A percentile compares a stretch with the other conserved stretches of the same genome.
Conservation (phyloP, 1,140 invertebrate species). For the Monochamus saltuarius region DNA sequence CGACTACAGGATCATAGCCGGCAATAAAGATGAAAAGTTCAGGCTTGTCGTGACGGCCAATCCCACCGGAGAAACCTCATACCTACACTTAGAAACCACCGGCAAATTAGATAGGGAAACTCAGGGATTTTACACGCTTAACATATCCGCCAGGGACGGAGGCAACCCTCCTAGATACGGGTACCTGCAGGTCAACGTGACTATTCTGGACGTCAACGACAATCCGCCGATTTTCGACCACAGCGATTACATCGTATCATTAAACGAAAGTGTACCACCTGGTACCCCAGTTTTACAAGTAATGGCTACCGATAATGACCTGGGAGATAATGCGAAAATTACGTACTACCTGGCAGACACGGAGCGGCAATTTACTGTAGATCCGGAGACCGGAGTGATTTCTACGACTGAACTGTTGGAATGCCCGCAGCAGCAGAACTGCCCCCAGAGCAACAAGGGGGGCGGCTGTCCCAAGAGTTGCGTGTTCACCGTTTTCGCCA, state of each 20-base stretch:
- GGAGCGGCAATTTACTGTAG: conserved; percentile 84
- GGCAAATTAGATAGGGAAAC: conserved; percentile 87
- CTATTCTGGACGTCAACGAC: conserved; percentile 91
- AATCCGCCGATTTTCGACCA: conserved; percentile 93
- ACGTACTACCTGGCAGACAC: conserved; percentile 85
- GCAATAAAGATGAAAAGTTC: conserved; percentile 86
- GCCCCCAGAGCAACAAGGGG: conserved; percentile 50
- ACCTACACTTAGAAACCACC: conserved; percentile 87
- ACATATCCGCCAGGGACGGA: conserved; percentile 87
- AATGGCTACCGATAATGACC: conserved; percentile 88
- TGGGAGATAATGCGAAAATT: conserved; percentile 88
- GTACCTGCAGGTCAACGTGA: conserved; percentile 86
- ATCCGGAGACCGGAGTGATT: conserved; percentile 85
- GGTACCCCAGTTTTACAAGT: conserved; percentile 87
- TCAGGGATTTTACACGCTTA: conserved; percentile 77
- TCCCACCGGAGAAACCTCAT: conserved; percentile 83
- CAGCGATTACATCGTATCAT: conserved; percentile 85
- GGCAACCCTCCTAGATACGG: conserved; percentile 78
- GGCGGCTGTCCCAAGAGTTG: conserved; percentile 81
- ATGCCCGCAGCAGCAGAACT: conserved; percentile 73
- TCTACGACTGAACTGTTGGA: conserved; percentile 76
- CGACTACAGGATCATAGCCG: conserved; percentile 84
- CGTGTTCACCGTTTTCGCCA: conserved; percentile 90
- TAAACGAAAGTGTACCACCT: conserved; percentile 88
- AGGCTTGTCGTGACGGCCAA: conserved; percentile 82